Base-by-base conservation (phyloP, 2,797 vertebrate genomes). In the Cyclopterus lumpus region DNA sequence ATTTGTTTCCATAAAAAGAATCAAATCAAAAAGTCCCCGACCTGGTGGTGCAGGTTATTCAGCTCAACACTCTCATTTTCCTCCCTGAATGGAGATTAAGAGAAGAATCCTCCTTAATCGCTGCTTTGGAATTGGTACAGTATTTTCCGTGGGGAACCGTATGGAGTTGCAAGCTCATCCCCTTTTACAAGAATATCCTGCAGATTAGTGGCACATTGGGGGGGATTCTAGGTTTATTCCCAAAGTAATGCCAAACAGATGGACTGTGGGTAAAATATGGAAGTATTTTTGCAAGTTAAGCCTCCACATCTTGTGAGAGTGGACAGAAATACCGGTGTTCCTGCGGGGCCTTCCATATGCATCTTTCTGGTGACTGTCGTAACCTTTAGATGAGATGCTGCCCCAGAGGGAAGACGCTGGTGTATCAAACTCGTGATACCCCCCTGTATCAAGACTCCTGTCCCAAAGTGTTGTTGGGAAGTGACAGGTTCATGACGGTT, bases 71-170 rank as follows among this genome's bases (percentile, higher is more conserved):
- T 71, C 77, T 81, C 73, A 71, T 81, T 53, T 70, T 72, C 30
- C 34, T 70, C 38, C 42, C 59, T 73, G 48, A 65, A 81, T 69
- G 49, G 51, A 79, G 74, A 84, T 67, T 68, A 77, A 82, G 63
- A 71, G 34, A 80, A 77, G 16, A 72, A 80, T 82, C 62, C 68
- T 12, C 44, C 65, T 78, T 81, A 81, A 87, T 84, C 84, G 77
- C 36, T 62, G 62, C 44, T 77, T 67, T 65, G 42, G 48, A 71
- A 78, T 49, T 75, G 71, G 69, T 64, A 54, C 67, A 60, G 9
- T 69, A 69, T 69, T 71, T 76, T 69, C 26, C n/a, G 3, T 24
- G 40, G 49, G 60, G 54, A 58, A 10, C 6, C 12, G 26, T 49
- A n/a, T 24, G 57, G 53, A 60, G 24, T 34, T 67, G 57, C 49